These are phyloP conservation scores for Pseudomyrmex cubaensis DNA, from an alignment of 1,140 invertebrate genomes.

Conservation along the genomic window DNA sequence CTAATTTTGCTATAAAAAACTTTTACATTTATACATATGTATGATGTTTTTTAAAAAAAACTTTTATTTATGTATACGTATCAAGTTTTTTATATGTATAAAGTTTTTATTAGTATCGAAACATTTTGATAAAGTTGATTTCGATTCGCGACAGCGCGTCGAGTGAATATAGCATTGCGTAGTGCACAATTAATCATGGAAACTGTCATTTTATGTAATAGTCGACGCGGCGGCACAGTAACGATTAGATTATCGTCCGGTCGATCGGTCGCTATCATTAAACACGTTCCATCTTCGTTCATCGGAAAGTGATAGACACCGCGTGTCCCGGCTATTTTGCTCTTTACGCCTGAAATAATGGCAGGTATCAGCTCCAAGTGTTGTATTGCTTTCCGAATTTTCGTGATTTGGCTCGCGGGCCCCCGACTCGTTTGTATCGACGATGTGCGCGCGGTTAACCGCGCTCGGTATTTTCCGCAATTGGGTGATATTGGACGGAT, in stretches of 20 bases:
- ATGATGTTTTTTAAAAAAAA: background rate
- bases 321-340: background rate
- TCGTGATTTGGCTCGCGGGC: constrained; percentile 55
- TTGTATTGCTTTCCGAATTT: constrained; percentile 70
- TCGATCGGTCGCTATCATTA: constrained; percentile 43
- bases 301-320: constrained; percentile 25
- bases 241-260: constrained; percentile 55
- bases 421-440: constrained; percentile 51
- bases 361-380: constrained; percentile 64
- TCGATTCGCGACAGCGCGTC: background rate
- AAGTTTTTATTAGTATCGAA: constrained; percentile 31
- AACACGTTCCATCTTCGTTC: constrained; percentile 42
- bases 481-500: constrained; percentile 72
- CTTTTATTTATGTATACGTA: background rate
- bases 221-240: constrained; percentile 31
- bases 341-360: constrained; percentile 69
- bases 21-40: background rate
- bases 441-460: constrained; percentile 69
- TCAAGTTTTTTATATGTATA: background rate
- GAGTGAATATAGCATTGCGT: constrained; percentile 41
- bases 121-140: constrained; percentile 36
- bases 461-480: constrained; percentile 69
- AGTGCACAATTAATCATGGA: constrained; percentile 46
- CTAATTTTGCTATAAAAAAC: background rate
- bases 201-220: constrained; percentile 59